phyloP scores from a whole-genome alignment of 2,113 vertebrate species.

The Bubo scandiacus region DNA sequence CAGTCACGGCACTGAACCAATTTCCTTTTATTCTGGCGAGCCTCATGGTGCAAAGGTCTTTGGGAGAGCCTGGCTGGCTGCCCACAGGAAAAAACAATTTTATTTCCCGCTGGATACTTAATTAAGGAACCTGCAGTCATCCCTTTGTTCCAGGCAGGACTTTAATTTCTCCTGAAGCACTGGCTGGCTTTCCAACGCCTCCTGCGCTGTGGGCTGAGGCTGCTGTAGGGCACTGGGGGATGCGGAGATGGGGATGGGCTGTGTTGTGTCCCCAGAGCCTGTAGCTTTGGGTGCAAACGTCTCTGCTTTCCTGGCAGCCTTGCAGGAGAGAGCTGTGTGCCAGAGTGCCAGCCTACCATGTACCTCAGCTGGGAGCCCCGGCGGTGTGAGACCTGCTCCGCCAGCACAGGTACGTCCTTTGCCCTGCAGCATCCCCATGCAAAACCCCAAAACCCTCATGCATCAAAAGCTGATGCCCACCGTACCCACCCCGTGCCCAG shows the following conservation, averaged over 20 bases:
- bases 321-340: conserved; percentile 85
- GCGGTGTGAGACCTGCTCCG: conserved; percentile 82
- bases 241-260: neutral
- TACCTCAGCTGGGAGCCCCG: conserved; percentile 83
- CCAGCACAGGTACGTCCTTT: conserved; percentile 75
- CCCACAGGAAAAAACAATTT: neutral
- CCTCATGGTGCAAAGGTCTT: neutral
- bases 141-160: neutral
- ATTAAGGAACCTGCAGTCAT: neutral
- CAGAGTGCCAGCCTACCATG: conserved; percentile 81
- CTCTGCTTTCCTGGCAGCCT: conserved; percentile 71
- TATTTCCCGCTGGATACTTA: conserved; percentile 26
- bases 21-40: conserved; percentile 21
- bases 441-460: neutral
- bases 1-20: neutral
- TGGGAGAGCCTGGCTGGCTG: conserved; percentile 18
- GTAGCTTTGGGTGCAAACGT: neutral
- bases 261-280: neutral
- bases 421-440: rapidly evolving
- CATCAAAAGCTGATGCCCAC: neutral
- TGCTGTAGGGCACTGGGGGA: neutral
- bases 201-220: rapidly evolving
- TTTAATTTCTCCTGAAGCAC: neutral
- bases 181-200: neutral
- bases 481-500: rapidly evolving